These are phyloP conservation scores for Trachelus tabidus DNA, from an alignment of 2,888 invertebrate genomes.

Conservation along the genomic window DNA sequence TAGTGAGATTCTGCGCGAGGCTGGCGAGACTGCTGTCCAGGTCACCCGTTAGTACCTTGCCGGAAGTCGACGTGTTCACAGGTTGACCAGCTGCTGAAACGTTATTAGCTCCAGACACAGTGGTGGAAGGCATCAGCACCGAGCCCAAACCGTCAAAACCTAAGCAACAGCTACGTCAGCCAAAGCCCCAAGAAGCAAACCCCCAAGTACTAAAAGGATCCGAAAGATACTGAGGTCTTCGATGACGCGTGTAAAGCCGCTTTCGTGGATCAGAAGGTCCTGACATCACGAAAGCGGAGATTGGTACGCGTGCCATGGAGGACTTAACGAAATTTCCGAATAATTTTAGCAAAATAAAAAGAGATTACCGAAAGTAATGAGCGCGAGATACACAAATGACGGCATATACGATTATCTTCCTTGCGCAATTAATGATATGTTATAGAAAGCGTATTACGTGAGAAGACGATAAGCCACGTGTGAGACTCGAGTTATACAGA, in stretches of 20 bases:
- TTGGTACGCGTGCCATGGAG: not conserved
- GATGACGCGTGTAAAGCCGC: not conserved
- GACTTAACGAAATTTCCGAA: not conserved
- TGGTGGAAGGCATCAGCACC: constrained; percentile 72
- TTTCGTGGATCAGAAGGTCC: not conserved
- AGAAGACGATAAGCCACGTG: not conserved
- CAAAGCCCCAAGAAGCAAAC: constrained; percentile 34
- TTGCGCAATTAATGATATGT: not conserved
- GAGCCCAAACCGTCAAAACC: constrained; percentile 82
- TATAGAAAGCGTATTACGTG: not conserved
- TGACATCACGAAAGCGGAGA: not conserved
- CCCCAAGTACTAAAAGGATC: constrained; percentile 12
- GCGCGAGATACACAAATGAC: not conserved
- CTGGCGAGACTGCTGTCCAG: constrained; percentile 93
- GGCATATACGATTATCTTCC: not conserved
- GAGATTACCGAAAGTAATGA: not conserved
- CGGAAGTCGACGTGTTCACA: constrained; percentile 67
- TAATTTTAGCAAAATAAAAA: not conserved
- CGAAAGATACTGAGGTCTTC: not conserved
- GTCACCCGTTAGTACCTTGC: constrained; percentile 90
- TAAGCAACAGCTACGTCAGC: constrained; percentile 59
- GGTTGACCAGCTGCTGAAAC: constrained; percentile 60
- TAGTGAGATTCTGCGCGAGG: constrained; percentile 91
- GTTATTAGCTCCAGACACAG: constrained; percentile 55
- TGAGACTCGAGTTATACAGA: not conserved